phyloP scores from a whole-genome alignment of 2,113 vertebrate species.

The Anhinga rufa region DNA sequence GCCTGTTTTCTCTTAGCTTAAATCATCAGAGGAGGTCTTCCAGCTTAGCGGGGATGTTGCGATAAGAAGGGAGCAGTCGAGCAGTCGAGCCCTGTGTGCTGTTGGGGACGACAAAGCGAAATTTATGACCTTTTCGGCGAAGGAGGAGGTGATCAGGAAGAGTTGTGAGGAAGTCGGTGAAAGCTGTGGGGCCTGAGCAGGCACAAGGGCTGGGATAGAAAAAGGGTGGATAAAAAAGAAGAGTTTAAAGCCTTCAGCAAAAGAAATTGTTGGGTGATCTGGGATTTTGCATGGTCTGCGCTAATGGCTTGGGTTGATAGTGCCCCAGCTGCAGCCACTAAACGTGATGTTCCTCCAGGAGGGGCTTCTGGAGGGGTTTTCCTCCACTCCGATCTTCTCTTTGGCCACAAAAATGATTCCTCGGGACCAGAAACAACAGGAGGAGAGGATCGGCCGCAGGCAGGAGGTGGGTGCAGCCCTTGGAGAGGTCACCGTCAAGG shows the following conservation, averaged over 20 bases:
- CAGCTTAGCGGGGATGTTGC: too few species aligned
- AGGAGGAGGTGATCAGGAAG: neutral
- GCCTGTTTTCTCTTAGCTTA: neutral
- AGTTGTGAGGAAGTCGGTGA: neutral
- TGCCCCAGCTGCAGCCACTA: too few species aligned
- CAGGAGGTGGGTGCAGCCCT: too few species aligned
- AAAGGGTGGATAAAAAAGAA: too few species aligned
- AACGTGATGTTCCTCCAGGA: neutral
- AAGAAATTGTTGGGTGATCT: neutral
- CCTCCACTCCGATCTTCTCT: neutral
- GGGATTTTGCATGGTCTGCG: too few species aligned
- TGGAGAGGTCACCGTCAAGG: too few species aligned
- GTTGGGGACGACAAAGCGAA: neutral
- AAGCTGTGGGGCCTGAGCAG: neutral
- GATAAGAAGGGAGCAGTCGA: too few species aligned
- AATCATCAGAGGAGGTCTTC: neutral
- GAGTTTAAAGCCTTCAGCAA: neutral
- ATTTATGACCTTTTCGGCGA: neutral
- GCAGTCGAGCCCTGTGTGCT: too few species aligned
- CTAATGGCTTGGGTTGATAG: neutral
- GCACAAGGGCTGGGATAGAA: neutral
- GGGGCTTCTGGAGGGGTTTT: neutral
- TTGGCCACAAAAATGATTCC: neutral
- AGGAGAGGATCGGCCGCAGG: too few species aligned
- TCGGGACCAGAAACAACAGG: neutral